Conservation (phyloP, 2,113 vertebrate genomes). For the Muntiacus reevesi region DNA sequence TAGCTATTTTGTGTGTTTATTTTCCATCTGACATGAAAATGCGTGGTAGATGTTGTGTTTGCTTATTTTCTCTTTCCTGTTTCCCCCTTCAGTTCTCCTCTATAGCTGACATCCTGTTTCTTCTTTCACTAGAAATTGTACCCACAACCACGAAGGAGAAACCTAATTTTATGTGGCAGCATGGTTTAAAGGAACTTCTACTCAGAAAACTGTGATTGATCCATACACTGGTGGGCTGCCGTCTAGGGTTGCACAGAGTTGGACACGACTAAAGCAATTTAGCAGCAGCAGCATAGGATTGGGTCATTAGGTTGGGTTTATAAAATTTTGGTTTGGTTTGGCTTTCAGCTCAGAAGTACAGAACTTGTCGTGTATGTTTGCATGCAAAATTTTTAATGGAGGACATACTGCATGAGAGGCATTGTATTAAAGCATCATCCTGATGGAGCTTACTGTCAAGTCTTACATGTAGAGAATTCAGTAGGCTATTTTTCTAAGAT, state of each 20-base stretch:
- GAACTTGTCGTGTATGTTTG: background rate
- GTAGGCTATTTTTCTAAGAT: background rate
- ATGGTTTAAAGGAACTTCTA: background rate
- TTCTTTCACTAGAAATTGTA: background rate
- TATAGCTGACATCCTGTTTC: background rate
- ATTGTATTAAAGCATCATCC: background rate
- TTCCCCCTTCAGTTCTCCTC: background rate
- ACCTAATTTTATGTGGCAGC: background rate
- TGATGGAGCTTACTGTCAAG: background rate
- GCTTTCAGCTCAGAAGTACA: background rate
- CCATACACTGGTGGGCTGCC: background rate
- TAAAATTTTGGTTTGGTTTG: conserved; percentile 13
- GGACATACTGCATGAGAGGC: background rate
- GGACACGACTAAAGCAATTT: background rate
- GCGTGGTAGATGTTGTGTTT: background rate
- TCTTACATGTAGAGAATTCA: background rate
- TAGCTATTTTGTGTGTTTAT: background rate
- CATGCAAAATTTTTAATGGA: background rate
- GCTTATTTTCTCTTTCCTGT: background rate
- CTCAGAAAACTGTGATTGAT: background rate
- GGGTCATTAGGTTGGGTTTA: background rate
- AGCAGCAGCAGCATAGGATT: background rate
- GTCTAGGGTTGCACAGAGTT: background rate
- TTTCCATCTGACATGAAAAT: background rate
- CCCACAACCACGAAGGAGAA: background rate